phyloP scores from a whole-genome alignment of 2,797 vertebrate species.

The Smutsia gigantea region DNA sequence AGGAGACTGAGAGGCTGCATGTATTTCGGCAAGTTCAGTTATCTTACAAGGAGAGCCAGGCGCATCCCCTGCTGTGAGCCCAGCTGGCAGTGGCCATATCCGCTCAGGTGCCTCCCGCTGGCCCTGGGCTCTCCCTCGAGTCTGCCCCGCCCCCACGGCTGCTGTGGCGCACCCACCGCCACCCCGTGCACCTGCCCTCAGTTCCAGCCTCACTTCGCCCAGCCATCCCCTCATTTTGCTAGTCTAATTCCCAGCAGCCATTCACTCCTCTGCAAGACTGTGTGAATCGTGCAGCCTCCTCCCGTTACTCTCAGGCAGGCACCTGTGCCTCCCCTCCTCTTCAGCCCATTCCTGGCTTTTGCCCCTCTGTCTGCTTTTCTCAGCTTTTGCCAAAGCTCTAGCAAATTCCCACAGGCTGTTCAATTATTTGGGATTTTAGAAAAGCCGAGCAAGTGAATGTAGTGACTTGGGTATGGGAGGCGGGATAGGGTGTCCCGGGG shows the following conservation, averaged over 20 bases:
- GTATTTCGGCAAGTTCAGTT: not conserved
- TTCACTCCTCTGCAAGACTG: too few species aligned
- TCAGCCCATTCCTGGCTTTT: not conserved
- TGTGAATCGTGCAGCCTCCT: not conserved
- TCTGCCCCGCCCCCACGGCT: not conserved
- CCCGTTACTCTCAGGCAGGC: not conserved
- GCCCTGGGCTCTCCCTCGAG: accelerated
- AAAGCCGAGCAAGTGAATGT: not conserved
- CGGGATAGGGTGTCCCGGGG: not conserved
- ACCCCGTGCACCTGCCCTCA: accelerated
- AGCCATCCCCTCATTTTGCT: too few species aligned
- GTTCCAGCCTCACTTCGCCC: not conserved
- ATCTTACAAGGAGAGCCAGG: accelerated
- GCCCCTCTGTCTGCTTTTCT: not conserved
- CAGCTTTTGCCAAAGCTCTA: not conserved
- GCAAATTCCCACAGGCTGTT: accelerated
- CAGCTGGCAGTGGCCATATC: too few species aligned
- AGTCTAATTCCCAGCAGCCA: not conserved
- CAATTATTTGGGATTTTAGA: not conserved
- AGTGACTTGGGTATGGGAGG: too few species aligned
- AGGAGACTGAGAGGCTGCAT: accelerated
- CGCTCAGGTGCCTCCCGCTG: not conserved
- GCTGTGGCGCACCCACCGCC: too few species aligned
- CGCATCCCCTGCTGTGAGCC: not conserved
- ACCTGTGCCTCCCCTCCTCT: not conserved